Evolutionary conservation across 2,888 invertebrate species (phyloP), one percentile per base, ranked within the genome.

Genomic region (Chrysodeixis includens): DNA sequence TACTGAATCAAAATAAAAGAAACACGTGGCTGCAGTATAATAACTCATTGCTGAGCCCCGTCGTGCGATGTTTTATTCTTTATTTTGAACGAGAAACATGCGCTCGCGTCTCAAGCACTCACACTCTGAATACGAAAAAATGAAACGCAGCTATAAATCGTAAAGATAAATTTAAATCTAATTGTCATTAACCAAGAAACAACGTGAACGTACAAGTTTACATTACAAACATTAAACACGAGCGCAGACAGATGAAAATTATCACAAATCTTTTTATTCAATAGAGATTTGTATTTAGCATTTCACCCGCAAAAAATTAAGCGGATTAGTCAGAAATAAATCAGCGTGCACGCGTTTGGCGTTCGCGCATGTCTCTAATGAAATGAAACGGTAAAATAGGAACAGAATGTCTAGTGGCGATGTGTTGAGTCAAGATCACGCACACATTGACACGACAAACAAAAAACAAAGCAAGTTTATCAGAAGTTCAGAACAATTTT

Each of bases 301-400:
- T 66, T 69, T 70, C 56, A 18, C 35, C 58, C 62, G 51, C 62
- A 68, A 60, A 73, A 80, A 75, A 78, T 51, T 58, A 56, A 62
- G 40, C 53, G 63, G 74, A 76, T 81, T 81, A 72, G 81, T 74
- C 62, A 18, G 74, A 66, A 65, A 81, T 80, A 81, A 80, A 80
- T 80, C 79, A 79, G 57, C 35, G 49, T 56, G 52, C 74, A 66
- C 69, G 66, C 62, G 60, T 44, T 67, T 35, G 66, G 51, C 52
- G 62, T 46, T 52, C 66, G 59, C 59, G 44, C 58, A 35, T 54
- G 62, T 73, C 22, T 71, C 16, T 56, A 35, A 60, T 56, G 53
- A 26, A 26, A 26, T 52, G 22, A 49, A 35, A 64, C 22, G 55
- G 53, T 62, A 30, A 52, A 66, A 66, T 66, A 76, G 44, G 44